Percentiles rank a stretch among this genome's conserved stretches.
These are phyloP conservation scores for Hedya salicella DNA, from an alignment of 2,888 invertebrate genomes.

Conservation along the genomic window DNA sequence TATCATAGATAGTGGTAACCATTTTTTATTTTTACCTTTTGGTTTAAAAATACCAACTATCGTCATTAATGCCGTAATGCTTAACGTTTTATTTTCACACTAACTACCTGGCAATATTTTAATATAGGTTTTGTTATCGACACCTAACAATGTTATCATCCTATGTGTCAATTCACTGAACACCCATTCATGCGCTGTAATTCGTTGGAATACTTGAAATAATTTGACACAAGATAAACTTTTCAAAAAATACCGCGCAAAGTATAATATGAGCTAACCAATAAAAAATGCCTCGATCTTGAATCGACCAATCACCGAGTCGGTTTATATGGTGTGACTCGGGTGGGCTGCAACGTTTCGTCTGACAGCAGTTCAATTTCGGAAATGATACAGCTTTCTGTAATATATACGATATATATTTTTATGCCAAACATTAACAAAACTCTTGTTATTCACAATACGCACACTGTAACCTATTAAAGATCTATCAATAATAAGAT, in stretches of 20 bases:
- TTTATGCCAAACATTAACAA: constrained; percentile 40
- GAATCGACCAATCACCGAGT: constrained; percentile 68
- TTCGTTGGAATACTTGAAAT: constrained; percentile 11
- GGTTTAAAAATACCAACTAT: too few species aligned
- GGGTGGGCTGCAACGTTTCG: constrained; percentile 65
- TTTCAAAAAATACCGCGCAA: constrained; percentile 61
- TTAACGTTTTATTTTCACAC: too few species aligned
- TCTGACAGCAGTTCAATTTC: constrained; percentile 55
- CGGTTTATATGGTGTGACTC: constrained; percentile 79
- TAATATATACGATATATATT: constrained; percentile 56
- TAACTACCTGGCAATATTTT: too few species aligned
- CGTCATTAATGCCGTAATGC: too few species aligned
- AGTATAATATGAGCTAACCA: constrained; percentile 54
- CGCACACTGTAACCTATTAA: constrained; percentile 15
- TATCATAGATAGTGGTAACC: not conserved
- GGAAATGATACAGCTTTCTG: constrained; percentile 52
- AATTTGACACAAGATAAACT: constrained; percentile 15
- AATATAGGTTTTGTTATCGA: not conserved
- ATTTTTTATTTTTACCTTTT: too few species aligned
- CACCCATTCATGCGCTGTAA: constrained; percentile 31
- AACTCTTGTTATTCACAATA: constrained; percentile 21
- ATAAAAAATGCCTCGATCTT: constrained; percentile 55
- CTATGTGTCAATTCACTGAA: not conserved
- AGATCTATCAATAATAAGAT: constrained; percentile 48
- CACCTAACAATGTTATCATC: not conserved